A percentile compares a stretch with the other conserved stretches of the same genome.
Conservation (phyloP, 1,140 invertebrate genomes). For the Leptinotarsa defecta region DNA sequence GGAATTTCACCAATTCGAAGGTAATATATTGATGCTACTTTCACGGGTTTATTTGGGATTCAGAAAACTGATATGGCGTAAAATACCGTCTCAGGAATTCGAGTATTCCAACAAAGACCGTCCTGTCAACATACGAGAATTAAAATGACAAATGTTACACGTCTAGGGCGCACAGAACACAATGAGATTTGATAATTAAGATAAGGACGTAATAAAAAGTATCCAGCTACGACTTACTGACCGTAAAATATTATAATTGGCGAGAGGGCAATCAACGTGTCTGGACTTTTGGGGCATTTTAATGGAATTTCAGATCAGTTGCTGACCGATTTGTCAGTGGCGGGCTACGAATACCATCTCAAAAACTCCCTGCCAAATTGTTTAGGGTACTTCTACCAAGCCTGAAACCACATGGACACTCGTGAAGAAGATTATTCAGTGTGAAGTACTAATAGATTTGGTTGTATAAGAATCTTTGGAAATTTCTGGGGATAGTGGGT, state of each 20-base stretch:
- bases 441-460: too few species aligned
- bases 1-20: too few species aligned
- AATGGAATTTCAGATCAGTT: conserved; percentile 16
- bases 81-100: neutral
- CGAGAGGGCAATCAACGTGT: conserved; percentile 22
- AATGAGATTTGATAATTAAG: conserved; percentile 27
- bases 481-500: too few species aligned
- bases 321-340: conserved; percentile 11
- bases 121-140: neutral
- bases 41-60: too few species aligned
- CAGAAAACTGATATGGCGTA: too few species aligned
- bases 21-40: too few species aligned
- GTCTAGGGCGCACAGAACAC: conserved; percentile 18
- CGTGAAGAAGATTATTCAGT: too few species aligned
- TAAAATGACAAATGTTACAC: conserved; percentile 18
- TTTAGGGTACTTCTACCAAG: too few species aligned
- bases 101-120: conserved; percentile 4
- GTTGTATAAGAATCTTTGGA: too few species aligned
- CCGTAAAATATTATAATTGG: conserved; percentile 28
- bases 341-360: neutral
- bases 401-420: too few species aligned
- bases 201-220: conserved; percentile 21
- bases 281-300: conserved; percentile 22
- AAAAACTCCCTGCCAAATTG: too few species aligned
- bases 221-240: conserved; percentile 2